These are phyloP conservation scores for Hippasteria phrygiana DNA, from an alignment of 53 echinoderm and acorn worm genomes.

Conservation along the genomic window DNA sequence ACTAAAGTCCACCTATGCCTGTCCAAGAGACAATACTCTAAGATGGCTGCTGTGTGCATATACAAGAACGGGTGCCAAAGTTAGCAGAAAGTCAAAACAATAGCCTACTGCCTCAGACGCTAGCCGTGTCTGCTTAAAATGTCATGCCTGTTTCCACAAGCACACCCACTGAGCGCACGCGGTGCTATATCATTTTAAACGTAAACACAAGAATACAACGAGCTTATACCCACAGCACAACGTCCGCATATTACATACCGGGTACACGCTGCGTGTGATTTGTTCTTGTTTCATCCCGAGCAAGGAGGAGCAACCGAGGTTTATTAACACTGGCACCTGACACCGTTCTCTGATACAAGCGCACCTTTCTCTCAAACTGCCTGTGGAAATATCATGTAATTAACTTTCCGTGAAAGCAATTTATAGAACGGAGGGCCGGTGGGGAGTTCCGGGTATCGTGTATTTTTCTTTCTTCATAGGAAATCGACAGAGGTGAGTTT, in stretches of 20 bases:
- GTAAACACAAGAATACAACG: neutral
- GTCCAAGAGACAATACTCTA: no score
- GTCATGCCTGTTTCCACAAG: no score
- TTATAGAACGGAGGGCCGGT: neutral
- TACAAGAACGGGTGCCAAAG: no score
- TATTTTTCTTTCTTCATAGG: neutral
- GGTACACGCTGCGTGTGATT: neutral
- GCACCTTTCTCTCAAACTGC: neutral
- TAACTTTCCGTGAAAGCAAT: constrained; percentile 6
- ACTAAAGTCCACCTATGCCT: no score
- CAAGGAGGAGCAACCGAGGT: neutral
- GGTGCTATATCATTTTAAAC: no score
- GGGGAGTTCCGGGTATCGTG: no score
- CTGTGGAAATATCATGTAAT: neutral
- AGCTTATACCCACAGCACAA: neutral
- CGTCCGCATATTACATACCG: neutral
- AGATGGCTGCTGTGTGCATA: no score
- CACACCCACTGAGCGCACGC: no score
- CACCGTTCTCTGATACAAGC: neutral
- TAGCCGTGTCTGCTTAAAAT: no score
- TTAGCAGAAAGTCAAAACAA: no score
- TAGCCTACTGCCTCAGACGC: no score
- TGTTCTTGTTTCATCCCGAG: neutral
- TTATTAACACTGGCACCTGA: neutral
- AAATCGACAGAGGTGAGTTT: neutral